A percentile compares a stretch with the other conserved stretches of the same genome.
phyloP scores from a whole-genome alignment of 2,797 vertebrate genomes.

The Synaphobranchus kaupii region DNA sequence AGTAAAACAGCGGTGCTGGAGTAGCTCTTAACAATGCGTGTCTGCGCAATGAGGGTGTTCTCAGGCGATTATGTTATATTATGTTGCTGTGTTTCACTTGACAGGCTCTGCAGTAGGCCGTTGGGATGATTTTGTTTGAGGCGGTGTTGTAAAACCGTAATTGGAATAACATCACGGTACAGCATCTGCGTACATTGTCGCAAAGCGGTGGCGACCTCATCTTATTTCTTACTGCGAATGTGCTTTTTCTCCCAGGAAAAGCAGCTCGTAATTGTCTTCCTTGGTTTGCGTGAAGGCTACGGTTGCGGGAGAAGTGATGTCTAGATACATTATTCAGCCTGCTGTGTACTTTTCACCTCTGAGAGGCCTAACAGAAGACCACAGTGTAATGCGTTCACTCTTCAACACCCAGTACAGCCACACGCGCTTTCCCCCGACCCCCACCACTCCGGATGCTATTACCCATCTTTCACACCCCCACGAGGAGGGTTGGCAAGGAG shows the following conservation, averaged over 20 bases:
- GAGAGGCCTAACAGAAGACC: conserved; percentile 44
- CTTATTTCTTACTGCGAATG: not conserved
- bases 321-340: conserved; percentile 55
- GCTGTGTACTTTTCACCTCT: conserved; percentile 51
- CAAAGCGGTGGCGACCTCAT: not conserved
- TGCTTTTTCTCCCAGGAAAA: not conserved
- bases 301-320: not conserved
- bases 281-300: not conserved
- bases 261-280: not conserved
- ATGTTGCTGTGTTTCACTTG: not conserved
- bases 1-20: not conserved
- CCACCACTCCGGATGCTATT: conserved; percentile 16
- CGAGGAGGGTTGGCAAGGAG: no score
- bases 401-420: not conserved
- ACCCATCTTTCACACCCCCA: not conserved
- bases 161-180: not conserved
- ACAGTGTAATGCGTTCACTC: not conserved
- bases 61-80: no score
- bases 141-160: not conserved
- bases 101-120: not conserved
- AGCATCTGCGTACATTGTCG: not conserved
- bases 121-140: not conserved
- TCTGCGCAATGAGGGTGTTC: not conserved
- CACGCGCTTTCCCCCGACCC: not conserved
- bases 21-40: not conserved